Base-by-base conservation (phyloP, 2,797 vertebrate species). In the Acridotheres tristis region DNA sequence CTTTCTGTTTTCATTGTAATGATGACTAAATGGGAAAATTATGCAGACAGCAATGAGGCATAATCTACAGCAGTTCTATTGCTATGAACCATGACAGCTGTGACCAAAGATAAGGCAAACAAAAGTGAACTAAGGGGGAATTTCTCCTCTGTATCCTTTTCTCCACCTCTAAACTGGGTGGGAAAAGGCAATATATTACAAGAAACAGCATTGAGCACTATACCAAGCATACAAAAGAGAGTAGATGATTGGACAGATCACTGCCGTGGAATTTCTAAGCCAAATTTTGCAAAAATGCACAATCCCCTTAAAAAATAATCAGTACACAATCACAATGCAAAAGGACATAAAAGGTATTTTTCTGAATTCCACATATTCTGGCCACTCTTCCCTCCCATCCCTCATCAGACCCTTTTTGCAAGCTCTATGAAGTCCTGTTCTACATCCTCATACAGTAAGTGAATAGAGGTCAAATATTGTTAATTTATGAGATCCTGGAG, bases 401-500 rank as follows among this genome's bases (percentile, higher is more conserved):
- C n/a, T 85, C 16, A 0, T 19, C 59, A 76, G 21, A 71, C 78
- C 17, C 30, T 27, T 92, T 90, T 43, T 85, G 30, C 27, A 73
- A 76, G 51, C 53, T 75, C 62, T 80, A 55, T 55, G 29, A 74
- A 85, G 54, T 53, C 59, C 40, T 58, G 38, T 32, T 84, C 57
- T 58, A 29, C n/a, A 38, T 45, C 45, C 38, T 74, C 19, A 32
- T 36, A 67, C 13, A 27, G 19, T 26, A 57, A 61, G 42, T 40
- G 43, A 47, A 77, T 9, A 34, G 29, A 51, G 34, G 29, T 45
- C 14, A 34, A 47, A 43, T 19, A 26, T 17, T 50, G 38, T 90
- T 92, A 97, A 48, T 84, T 97, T 43, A 98, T 97, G 61, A 98
- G 98, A 57, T 85, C 86, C 85, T 97, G 97, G 63, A 99, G 98